A percentile compares a stretch with the other conserved stretches of the same genome.
Evolutionary conservation across 2,888 invertebrate species (phyloP).

Genomic region (Caenorhabditis macrosperma): DNA sequence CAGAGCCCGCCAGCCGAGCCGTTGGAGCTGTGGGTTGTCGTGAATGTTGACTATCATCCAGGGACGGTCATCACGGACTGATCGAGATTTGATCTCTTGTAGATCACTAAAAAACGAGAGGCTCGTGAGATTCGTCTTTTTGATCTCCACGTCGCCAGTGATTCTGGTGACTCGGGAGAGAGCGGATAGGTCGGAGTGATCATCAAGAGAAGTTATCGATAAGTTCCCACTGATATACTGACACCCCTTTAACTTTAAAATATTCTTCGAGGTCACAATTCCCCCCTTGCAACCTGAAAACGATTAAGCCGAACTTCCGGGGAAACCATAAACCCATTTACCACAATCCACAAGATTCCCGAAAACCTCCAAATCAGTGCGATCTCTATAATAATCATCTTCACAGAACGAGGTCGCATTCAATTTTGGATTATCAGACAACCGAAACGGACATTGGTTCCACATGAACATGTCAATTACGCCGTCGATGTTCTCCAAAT

Average conservation of each 20-base stretch:
- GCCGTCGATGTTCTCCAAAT: neutral
- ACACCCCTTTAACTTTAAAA: neutral
- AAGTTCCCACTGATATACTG: neutral
- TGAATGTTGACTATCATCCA: constrained; percentile 13
- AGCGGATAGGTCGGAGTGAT: neutral
- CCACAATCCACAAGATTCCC: constrained; percentile 12
- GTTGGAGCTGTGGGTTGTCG: constrained; percentile 13
- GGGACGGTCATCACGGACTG: neutral
- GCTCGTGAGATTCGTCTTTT: neutral
- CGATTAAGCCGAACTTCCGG: neutral
- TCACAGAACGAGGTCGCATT: constrained; percentile 1
- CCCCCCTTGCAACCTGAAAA: neutral
- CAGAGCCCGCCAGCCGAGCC: constrained; percentile 1
- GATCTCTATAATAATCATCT: neutral
- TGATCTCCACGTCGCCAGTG: constrained; percentile 6
- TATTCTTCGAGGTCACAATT: neutral
- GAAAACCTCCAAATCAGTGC: neutral
- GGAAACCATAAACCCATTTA: neutral
- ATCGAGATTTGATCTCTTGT: neutral
- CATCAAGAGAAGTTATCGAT: neutral
- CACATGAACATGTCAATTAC: neutral
- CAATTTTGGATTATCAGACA: constrained; percentile 3
- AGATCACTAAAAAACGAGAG: constrained; percentile 4
- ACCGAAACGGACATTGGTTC: neutral
- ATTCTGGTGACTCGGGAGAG: neutral